A percentile compares a stretch with the other conserved stretches of the same genome.
phyloP scores from a whole-genome alignment of 2,113 vertebrate genomes.

The Maccullochella peelii region DNA sequence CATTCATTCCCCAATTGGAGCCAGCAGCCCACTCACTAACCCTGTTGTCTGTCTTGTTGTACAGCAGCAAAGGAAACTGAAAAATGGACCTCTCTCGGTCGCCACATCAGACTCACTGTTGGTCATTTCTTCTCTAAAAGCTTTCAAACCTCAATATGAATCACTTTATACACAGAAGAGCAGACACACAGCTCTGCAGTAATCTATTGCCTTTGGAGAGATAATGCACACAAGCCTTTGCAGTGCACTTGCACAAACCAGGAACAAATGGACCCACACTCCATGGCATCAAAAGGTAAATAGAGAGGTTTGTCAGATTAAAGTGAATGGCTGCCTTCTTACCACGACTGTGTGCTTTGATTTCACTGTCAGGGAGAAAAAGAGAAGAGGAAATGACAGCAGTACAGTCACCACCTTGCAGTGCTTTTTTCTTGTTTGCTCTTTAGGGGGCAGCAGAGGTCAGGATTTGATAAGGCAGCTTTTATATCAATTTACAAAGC shows the following conservation, averaged over 20 bases:
- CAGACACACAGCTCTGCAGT: conserved; percentile 46
- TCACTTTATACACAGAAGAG: conserved; percentile 45
- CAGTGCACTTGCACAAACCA: conserved; percentile 62
- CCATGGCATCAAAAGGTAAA: conserved; percentile 72
- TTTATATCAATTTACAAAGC: conserved; percentile 77
- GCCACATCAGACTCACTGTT: conserved; percentile 15
- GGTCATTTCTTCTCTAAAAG: conserved; percentile 46
- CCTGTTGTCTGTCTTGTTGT: conserved; percentile 29
- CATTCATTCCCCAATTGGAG: conserved; percentile 58
- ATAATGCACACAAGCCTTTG: conserved; percentile 63
- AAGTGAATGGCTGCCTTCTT: conserved; percentile 60
- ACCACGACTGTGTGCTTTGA: conserved; percentile 59
- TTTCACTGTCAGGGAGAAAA: conserved; percentile 51
- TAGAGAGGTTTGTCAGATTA: conserved; percentile 65
- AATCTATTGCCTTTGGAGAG: conserved; percentile 64
- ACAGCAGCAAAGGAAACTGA: conserved; percentile 28
- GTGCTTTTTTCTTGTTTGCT: conserved; percentile 59
- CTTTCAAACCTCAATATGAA: conserved; percentile 50
- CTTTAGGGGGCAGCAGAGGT: conserved; percentile 84
- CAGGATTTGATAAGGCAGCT: conserved; percentile 75
- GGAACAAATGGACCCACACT: conserved; percentile 72
- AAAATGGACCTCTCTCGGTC: conserved; percentile 30
- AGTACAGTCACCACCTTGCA: conserved; percentile 17
- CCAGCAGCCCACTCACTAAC: conserved; percentile 54
- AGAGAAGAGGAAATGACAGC: conserved; percentile 48